These are phyloP conservation scores for Phaonia tiefii DNA, from an alignment of 2,888 invertebrate species.

Conservation along the genomic window DNA sequence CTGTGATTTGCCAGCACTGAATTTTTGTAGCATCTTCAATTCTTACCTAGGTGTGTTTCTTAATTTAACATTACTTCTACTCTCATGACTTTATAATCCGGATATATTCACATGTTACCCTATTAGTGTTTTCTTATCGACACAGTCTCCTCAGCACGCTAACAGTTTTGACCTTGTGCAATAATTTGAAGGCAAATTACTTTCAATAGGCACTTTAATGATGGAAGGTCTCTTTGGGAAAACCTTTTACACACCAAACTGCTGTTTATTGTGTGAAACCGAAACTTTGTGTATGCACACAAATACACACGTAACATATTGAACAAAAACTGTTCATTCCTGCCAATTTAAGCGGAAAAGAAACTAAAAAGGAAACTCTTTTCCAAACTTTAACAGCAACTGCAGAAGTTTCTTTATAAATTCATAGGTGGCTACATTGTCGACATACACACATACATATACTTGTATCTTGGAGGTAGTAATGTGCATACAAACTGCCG, in stretches of 20 bases:
- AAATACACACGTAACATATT: constrained; percentile 6
- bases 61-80: too few species aligned
- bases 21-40: too few species aligned
- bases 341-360: constrained; percentile 31
- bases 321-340: constrained; percentile 22
- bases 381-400: constrained; percentile 8
- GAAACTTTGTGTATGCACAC: not conserved
- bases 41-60: too few species aligned
- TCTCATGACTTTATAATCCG: too few species aligned
- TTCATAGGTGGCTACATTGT: not conserved
- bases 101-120: too few species aligned
- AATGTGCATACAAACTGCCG: not conserved
- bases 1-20: too few species aligned
- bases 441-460: not conserved
- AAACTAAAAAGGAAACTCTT: constrained; percentile 29
- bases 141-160: too few species aligned
- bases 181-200: too few species aligned
- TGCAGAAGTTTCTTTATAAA: not conserved
- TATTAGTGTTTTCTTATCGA: too few species aligned
- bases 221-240: too few species aligned
- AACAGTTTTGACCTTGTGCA: too few species aligned
- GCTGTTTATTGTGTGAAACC: not conserved
- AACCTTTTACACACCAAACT: not conserved
- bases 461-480: not conserved
- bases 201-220: too few species aligned